phyloP scores from a whole-genome alignment of 2,113 vertebrate species.

The Colius striatus region DNA sequence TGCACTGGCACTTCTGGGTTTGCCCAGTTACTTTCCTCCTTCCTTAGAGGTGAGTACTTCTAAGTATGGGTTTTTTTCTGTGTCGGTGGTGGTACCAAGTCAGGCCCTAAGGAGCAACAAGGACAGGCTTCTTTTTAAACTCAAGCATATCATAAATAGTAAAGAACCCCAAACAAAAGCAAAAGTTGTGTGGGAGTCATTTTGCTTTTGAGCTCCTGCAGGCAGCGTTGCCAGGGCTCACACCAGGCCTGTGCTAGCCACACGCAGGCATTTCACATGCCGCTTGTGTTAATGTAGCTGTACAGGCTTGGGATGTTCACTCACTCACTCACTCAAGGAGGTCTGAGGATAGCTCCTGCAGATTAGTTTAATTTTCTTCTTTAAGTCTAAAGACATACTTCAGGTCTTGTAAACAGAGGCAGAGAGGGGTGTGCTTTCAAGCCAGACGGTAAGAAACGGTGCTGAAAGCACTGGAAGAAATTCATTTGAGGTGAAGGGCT shows the following conservation, averaged over 20 bases:
- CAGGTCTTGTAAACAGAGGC: neutral
- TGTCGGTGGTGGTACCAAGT: neutral
- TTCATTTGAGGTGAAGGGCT: neutral
- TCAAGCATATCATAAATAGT: neutral
- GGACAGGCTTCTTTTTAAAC: conserved; percentile 13
- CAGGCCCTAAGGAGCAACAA: neutral
- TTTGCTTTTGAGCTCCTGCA: neutral
- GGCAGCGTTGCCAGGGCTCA: neutral
- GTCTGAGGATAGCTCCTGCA: neutral
- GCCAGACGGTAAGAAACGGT: fast-evolving
- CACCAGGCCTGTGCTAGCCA: neutral
- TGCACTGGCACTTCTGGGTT: conserved; percentile 2
- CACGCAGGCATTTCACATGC: neutral
- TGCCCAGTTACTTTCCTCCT: neutral
- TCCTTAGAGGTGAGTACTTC: neutral
- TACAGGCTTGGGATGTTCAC: neutral
- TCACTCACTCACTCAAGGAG: neutral
- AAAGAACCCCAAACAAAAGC: neutral
- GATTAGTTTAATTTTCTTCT: neutral
- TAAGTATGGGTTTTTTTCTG: neutral
- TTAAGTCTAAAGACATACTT: neutral
- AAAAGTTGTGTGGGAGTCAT: neutral
- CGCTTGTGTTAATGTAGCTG: fast-evolving
- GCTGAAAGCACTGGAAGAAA: neutral
- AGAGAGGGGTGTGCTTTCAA: neutral